Conservation (phyloP, 1,140 invertebrate species). For the Drosophila guanche region DNA sequence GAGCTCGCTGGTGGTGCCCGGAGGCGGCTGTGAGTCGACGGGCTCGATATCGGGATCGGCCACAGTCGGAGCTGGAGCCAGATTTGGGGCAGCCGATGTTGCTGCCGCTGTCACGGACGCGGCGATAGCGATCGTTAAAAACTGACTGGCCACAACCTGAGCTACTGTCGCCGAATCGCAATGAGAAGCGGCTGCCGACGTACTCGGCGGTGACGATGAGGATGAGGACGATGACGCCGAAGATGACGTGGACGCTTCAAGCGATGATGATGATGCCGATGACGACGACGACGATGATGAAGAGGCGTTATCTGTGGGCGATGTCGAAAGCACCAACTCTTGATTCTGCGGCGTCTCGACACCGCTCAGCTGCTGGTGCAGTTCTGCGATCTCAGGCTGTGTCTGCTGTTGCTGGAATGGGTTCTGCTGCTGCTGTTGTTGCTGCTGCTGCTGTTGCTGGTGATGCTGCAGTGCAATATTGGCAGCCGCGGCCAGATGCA, state of each 20-base stretch:
- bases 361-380: constrained; percentile 71
- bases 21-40: constrained; percentile 26
- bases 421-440: constrained; percentile 67
- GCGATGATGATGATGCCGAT: constrained; percentile 34
- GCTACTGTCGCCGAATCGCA: constrained; percentile 71
- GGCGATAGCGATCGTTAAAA: constrained; percentile 61
- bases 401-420: constrained; percentile 64
- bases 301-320: constrained; percentile 24
- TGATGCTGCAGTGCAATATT: constrained; percentile 73
- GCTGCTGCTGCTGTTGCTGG: constrained; percentile 63
- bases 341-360: constrained; percentile 56
- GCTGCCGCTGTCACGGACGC: constrained; percentile 69
- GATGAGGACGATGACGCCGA: constrained; percentile 47
- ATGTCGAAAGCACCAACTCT: constrained; percentile 45
- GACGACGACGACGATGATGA: constrained; percentile 45
- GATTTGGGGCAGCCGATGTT: constrained; percentile 43
- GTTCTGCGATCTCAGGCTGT: constrained; percentile 69
- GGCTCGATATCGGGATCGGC: constrained; percentile 32
- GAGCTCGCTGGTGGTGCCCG: constrained; percentile 32
- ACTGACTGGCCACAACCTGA: constrained; percentile 67
- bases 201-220: constrained; percentile 45
- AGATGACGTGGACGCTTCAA: constrained; percentile 42
- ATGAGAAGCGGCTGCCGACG: constrained; percentile 47
- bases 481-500: constrained; percentile 67
- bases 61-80: constrained; percentile 48